phyloP scores from a whole-genome alignment of 2,888 invertebrate genomes.

The Synanthedon tipuliformis region DNA sequence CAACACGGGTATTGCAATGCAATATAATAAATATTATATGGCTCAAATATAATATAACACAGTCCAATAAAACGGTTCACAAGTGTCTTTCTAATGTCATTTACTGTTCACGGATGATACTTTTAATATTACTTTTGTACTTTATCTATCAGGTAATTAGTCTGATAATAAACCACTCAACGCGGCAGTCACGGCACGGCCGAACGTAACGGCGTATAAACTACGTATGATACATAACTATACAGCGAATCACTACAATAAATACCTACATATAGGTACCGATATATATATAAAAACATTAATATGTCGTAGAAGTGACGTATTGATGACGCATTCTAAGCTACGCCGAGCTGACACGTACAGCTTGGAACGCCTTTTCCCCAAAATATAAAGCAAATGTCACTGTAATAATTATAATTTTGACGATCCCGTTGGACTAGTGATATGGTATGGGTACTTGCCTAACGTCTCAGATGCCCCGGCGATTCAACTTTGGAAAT shows the following conservation, averaged over 20 bases:
- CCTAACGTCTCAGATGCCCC: too few species aligned
- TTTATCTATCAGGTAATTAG: slow-evolving; percentile 50
- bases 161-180: slow-evolving; percentile 23
- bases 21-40: too few species aligned
- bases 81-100: not conserved
- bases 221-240: slow-evolving; percentile 30
- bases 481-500: too few species aligned
- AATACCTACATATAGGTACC: not conserved
- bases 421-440: too few species aligned
- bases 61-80: not conserved
- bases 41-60: not conserved
- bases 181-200: slow-evolving; percentile 15
- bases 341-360: not conserved
- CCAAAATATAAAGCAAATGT: too few species aligned
- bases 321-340: not conserved
- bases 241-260: not conserved
- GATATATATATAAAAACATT: not conserved
- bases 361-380: too few species aligned
- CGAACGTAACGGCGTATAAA: slow-evolving; percentile 21
- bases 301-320: slow-evolving; percentile 11
- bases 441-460: too few species aligned
- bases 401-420: too few species aligned
- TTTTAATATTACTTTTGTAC: slow-evolving; percentile 11
- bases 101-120: not conserved
- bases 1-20: too few species aligned